These are phyloP conservation scores for Hyposoter dolosus DNA, from an alignment of 2,888 invertebrate species.

Conservation along the genomic window DNA sequence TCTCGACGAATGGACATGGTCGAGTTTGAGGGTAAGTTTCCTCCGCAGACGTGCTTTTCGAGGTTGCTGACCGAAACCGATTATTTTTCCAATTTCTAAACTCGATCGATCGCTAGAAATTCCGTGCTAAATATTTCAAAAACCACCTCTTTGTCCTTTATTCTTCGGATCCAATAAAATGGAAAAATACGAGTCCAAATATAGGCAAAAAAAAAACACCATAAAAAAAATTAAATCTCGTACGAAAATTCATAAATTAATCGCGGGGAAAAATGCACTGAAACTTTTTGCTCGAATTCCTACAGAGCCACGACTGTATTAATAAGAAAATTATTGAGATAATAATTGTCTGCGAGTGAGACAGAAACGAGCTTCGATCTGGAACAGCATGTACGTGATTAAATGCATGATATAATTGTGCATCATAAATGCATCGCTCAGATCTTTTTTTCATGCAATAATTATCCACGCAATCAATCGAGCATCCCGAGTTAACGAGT, in stretches of 20 bases:
- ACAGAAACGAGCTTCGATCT: neutral
- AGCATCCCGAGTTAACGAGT: constrained; percentile 12
- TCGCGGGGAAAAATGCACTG: neutral
- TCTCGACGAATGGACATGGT: constrained; percentile 89
- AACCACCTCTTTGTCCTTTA: too few relatives aligned
- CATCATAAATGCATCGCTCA: neutral
- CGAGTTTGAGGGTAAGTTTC: constrained; percentile 87
- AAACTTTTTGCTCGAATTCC: neutral
- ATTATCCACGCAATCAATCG: constrained; percentile 40
- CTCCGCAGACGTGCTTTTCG: too few relatives aligned
- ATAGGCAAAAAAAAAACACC: too few relatives aligned
- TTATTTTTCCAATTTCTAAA: too few relatives aligned
- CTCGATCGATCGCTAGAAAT: too few relatives aligned
- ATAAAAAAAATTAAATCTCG: neutral
- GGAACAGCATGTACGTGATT: neutral
- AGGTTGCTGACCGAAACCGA: too few relatives aligned
- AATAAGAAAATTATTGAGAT: neutral
- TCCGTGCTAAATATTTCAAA: too few relatives aligned
- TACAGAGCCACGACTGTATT: neutral
- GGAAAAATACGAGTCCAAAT: too few relatives aligned
- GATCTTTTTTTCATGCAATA: constrained; percentile 23
- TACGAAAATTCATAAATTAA: neutral
- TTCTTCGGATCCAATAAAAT: too few relatives aligned
- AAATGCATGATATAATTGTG: constrained; percentile 8
- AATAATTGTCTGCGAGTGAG: neutral